Percentiles rank a stretch among this genome's conserved stretches.
phyloP scores from a whole-genome alignment of 2,113 vertebrate genomes.

The Dromaius novaehollandiae region DNA sequence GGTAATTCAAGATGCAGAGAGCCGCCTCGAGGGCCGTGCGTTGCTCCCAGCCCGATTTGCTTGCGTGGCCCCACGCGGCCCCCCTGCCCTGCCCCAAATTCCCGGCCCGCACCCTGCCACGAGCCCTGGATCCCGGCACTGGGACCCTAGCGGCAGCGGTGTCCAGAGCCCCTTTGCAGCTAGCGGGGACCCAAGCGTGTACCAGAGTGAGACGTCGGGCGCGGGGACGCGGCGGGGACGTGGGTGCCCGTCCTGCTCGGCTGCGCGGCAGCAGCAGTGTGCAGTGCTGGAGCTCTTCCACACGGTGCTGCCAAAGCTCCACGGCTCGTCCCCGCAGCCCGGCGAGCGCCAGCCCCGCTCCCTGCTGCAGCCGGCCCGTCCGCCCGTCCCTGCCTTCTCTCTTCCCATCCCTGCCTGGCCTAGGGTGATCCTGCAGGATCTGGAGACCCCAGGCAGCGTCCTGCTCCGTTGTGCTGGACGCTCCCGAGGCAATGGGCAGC shows the following conservation, averaged over 20 bases:
- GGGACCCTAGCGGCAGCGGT: accelerated
- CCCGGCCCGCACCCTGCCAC: accelerated
- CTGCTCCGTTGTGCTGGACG: too few species aligned
- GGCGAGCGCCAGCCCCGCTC: background rate
- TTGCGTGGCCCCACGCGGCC: accelerated
- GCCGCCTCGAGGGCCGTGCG: background rate
- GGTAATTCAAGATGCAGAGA: background rate
- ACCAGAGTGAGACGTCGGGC: accelerated
- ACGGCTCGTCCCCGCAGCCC: background rate
- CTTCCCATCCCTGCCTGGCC: too few species aligned
- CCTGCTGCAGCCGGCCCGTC: background rate
- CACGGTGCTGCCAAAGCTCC: conserved; percentile 60
- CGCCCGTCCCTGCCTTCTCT: background rate
- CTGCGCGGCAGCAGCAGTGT: background rate
- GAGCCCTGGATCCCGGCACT: background rate
- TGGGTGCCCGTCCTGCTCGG: accelerated
- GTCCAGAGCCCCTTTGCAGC: accelerated
- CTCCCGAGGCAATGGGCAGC: background rate
- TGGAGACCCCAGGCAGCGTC: background rate
- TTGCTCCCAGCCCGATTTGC: background rate
- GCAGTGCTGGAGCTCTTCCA: conserved; percentile 31
- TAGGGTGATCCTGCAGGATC: too few species aligned
- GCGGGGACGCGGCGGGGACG: accelerated
- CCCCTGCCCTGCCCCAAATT: background rate
- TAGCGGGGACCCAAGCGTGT: background rate